Evolutionary conservation across 2,888 invertebrate genomes (phyloP).

Genomic region (Scaptomyza cyrtandrae): DNA sequence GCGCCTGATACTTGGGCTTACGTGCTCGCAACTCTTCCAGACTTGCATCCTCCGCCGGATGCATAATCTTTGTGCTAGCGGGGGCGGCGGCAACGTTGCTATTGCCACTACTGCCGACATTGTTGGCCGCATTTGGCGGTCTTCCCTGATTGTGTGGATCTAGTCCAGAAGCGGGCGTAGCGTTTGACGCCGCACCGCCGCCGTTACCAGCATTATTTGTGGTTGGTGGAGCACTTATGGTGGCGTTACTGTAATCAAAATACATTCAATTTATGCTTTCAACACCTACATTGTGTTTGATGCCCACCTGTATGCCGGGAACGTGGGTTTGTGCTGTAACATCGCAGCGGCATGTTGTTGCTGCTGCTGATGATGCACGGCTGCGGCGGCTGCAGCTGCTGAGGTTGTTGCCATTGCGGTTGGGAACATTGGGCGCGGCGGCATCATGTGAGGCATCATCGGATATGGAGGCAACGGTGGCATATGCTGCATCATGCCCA

Average conservation of each 20-base stretch:
- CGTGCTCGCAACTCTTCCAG: slow-evolving; percentile 93
- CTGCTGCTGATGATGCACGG: slow-evolving; percentile 57
- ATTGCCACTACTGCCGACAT: slow-evolving; percentile 83
- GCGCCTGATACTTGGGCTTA: slow-evolving; percentile 88
- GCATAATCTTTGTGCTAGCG: slow-evolving; percentile 93
- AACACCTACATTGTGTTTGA: too few species aligned
- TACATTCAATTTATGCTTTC: not conserved
- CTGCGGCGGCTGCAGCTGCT: slow-evolving; percentile 84
- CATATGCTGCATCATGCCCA: slow-evolving; percentile 89
- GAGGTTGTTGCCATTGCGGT: slow-evolving; percentile 89
- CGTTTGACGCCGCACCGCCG: slow-evolving; percentile 82
- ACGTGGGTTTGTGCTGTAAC: slow-evolving; percentile 89
- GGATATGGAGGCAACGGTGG: slow-evolving; percentile 90
- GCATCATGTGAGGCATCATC: slow-evolving; percentile 87
- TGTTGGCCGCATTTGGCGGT: slow-evolving; percentile 42
- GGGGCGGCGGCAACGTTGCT: slow-evolving; percentile 91
- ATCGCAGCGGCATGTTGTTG: slow-evolving; percentile 81
- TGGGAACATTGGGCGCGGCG: slow-evolving; percentile 92
- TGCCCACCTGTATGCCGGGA: slow-evolving; percentile 90
- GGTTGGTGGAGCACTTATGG: slow-evolving; percentile 91
- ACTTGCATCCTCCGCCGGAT: slow-evolving; percentile 96
- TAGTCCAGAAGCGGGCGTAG: slow-evolving; percentile 76
- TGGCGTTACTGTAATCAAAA: slow-evolving; percentile 87
- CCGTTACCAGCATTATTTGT: slow-evolving; percentile 84
- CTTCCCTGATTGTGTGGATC: slow-evolving; percentile 70